Conservation (phyloP, 1,140 invertebrate genomes). For the Formica exsecta region DNA sequence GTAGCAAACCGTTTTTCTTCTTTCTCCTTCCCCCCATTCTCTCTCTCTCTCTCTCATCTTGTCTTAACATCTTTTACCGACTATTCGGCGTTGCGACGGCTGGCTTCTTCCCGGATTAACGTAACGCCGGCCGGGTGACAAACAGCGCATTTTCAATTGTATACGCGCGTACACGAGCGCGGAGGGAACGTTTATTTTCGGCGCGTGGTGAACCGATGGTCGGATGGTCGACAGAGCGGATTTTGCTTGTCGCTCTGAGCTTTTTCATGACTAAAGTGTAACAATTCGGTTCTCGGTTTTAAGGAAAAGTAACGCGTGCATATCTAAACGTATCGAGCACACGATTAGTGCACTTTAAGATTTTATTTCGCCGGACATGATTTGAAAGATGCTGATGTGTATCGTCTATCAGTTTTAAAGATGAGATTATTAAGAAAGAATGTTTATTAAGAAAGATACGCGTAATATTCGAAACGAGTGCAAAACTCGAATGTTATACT, state of each 20-base stretch:
- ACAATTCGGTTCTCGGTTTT: background rate
- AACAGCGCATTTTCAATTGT: conserved; percentile 73
- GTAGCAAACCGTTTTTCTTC: conserved; percentile 76
- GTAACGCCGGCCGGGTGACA: conserved; percentile 62
- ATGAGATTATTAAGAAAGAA: background rate
- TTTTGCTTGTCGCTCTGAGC: background rate
- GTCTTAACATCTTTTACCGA: conserved; percentile 15
- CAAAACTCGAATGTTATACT: background rate
- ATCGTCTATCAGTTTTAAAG: background rate
- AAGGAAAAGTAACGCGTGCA: background rate
- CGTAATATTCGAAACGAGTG: no score
- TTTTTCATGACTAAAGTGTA: conserved; percentile 7
- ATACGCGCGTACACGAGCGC: conserved; percentile 30
- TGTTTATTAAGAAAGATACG: no score
- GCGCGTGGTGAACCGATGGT: conserved; percentile 31
- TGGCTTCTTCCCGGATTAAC: conserved; percentile 65
- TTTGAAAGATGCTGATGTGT: background rate
- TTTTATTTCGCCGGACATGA: background rate
- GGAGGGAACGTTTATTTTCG: conserved; percentile 46
- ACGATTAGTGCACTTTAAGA: background rate
- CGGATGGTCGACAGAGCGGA: conserved; percentile 49
- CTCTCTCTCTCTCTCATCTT: conserved; percentile 9
- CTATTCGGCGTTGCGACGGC: conserved; percentile 53
- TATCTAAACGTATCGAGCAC: background rate
- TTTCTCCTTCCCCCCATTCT: conserved; percentile 4